A percentile compares a stretch with the other conserved stretches of the same genome.
phyloP scores from a whole-genome alignment of 2,797 vertebrate species.

The Sebastolobus alascanus region DNA sequence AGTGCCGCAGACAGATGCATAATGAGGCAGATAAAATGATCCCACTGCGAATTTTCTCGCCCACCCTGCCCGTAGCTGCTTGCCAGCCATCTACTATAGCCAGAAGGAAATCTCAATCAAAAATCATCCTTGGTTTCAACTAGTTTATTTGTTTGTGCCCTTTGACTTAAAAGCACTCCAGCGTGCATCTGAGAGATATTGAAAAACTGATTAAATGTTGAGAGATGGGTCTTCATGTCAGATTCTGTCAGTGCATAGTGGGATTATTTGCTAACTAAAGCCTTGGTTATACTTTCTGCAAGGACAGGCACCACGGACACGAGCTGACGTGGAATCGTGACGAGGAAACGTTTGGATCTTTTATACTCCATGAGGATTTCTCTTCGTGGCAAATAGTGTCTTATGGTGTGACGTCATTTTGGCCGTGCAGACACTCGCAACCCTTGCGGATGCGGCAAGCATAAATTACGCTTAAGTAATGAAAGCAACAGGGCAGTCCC shows the following conservation, averaged over 20 bases:
- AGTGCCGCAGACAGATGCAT: slow-evolving; percentile 78
- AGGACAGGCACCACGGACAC: too few species aligned
- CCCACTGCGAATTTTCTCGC: slow-evolving; percentile 71
- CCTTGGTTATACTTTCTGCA: too few species aligned
- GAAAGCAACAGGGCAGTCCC: slow-evolving; percentile 35
- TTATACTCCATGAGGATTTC: too few species aligned
- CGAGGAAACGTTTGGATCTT: too few species aligned
- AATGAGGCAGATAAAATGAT: slow-evolving; percentile 86
- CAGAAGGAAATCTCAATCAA: slow-evolving; percentile 64
- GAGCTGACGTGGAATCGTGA: too few species aligned
- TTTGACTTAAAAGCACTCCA: slow-evolving; percentile 23
- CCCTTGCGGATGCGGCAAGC: too few species aligned
- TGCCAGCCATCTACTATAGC: slow-evolving; percentile 54
- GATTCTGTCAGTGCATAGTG: not conserved
- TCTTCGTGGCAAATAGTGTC: too few species aligned
- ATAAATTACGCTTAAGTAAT: not conserved
- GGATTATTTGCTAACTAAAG: not conserved
- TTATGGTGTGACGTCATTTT: too few species aligned
- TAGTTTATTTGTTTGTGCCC: slow-evolving; percentile 56
- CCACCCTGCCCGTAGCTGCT: slow-evolving; percentile 51
- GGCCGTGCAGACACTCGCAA: too few species aligned
- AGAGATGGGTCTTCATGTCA: slow-evolving; percentile 1
- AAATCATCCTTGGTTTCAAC: slow-evolving; percentile 40
- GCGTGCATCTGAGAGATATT: slow-evolving; percentile 28
- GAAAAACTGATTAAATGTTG: slow-evolving; percentile 28